Conservation (phyloP, 92 coral and sea anemone genomes). For the Galaxea fascicularis region DNA sequence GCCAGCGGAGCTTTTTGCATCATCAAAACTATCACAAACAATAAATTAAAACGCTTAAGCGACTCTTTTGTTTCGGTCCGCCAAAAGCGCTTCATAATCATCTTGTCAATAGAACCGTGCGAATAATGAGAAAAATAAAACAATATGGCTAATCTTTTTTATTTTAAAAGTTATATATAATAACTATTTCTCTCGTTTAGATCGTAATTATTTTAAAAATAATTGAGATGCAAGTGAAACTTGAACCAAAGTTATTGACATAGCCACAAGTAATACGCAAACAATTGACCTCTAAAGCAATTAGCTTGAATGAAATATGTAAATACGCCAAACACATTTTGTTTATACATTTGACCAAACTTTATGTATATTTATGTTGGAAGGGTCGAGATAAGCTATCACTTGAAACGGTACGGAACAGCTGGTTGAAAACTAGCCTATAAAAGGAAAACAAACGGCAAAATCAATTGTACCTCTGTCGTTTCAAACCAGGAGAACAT, state of each 20-base stretch:
- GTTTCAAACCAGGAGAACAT: too few relatives aligned
- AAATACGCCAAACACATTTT: constrained; percentile 37
- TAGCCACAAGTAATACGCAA: background rate
- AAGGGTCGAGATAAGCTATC: background rate
- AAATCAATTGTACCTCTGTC: too few relatives aligned
- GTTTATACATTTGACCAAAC: constrained; percentile 55
- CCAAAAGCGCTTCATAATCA: constrained; percentile 1
- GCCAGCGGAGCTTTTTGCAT: constrained; percentile 5
- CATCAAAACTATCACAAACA: constrained; percentile 18
- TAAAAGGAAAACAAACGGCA: too few relatives aligned
- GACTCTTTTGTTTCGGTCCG: constrained; percentile 16
- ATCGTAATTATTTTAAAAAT: background rate
- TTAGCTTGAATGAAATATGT: constrained; percentile 60
- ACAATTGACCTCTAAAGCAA: constrained; percentile 45
- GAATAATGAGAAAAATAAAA: background rate
- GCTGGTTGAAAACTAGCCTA: background rate
- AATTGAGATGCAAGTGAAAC: background rate
- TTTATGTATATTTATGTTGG: constrained; percentile 18
- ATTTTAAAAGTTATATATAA: background rate
- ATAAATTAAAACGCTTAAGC: constrained; percentile 23
- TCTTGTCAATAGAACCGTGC: background rate
- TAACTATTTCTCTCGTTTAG: background rate
- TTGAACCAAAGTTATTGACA: background rate
- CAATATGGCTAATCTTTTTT: background rate
- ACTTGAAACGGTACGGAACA: background rate